phyloP scores from a whole-genome alignment of 2,888 invertebrate species.

The Brachyopa scutellaris region DNA sequence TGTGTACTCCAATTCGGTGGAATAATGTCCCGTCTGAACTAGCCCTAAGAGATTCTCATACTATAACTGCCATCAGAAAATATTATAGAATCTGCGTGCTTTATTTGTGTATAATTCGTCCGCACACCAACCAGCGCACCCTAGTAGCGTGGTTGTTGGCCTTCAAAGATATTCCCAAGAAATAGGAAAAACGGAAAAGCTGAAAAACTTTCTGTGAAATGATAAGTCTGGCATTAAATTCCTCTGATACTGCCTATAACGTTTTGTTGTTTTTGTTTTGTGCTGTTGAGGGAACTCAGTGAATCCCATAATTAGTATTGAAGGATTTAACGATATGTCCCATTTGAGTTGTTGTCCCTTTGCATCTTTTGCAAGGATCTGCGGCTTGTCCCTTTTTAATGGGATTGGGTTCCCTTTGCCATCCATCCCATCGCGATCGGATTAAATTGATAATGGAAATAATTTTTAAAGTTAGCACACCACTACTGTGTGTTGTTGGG shows the following conservation, averaged over 20 bases:
- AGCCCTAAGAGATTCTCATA: background rate
- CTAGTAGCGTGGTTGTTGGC: too few relatives aligned
- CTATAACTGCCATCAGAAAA: too few relatives aligned
- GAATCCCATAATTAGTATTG: slow-evolving; percentile 13
- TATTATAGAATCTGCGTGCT: background rate
- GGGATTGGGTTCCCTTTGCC: background rate
- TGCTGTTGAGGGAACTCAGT: background rate
- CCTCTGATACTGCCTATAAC: background rate
- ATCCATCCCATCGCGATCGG: slow-evolving; percentile 4
- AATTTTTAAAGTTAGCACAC: slow-evolving; percentile 11
- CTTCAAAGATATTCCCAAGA: background rate
- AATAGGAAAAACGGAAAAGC: background rate
- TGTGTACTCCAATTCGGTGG: too few relatives aligned
- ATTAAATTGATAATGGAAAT: slow-evolving; percentile 20
- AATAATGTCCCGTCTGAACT: too few relatives aligned
- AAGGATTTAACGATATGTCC: slow-evolving; percentile 13
- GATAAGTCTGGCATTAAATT: background rate
- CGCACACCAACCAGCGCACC: too few relatives aligned
- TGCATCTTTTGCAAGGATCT: background rate
- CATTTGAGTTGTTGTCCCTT: slow-evolving; percentile 5
- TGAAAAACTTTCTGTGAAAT: background rate
- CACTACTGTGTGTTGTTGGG: background rate
- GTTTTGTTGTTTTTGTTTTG: background rate
- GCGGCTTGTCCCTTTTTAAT: slow-evolving; percentile 1
- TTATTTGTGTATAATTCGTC: background rate